Evolutionary conservation across 2,888 invertebrate genomes (phyloP).

Genomic region (Muscina levida): DNA sequence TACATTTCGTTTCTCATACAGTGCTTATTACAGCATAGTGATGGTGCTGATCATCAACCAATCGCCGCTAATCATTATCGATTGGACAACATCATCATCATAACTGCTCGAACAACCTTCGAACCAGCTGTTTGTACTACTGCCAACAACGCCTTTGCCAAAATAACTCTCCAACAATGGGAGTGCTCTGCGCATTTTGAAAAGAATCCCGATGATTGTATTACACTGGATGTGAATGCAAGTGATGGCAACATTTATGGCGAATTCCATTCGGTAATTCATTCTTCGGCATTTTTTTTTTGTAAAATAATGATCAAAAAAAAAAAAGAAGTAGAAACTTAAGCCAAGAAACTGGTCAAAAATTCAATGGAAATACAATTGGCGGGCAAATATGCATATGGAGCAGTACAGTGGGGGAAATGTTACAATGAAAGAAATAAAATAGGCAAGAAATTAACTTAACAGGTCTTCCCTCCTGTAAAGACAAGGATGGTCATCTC

Average conservation of each 20-base stretch:
- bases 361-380: constrained; percentile 26
- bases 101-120: constrained; percentile 32
- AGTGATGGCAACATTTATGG: not conserved
- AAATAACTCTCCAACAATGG: not conserved
- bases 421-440: too few relatives aligned
- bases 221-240: constrained; percentile 7
- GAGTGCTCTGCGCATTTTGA: constrained; percentile 5
- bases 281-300: not conserved
- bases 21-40: constrained; percentile 32
- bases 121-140: not conserved
- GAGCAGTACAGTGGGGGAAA: constrained; percentile 15
- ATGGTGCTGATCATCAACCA: constrained; percentile 25
- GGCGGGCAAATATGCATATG: constrained; percentile 16
- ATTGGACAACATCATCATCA: constrained; percentile 19
- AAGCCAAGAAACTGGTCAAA: constrained; percentile 60
- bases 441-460: too few relatives aligned
- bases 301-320: not conserved
- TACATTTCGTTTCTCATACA: not conserved
- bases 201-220: constrained; percentile 8
- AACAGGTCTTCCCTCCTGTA: too few relatives aligned
- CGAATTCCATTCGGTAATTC: constrained; percentile 5
- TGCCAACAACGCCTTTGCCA: not conserved
- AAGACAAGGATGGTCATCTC: too few relatives aligned
- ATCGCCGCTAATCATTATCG: constrained; percentile 24
- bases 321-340: constrained; percentile 24